These are phyloP conservation scores for Spermophilus dauricus DNA, from an alignment of 2,113 vertebrate genomes.

Conservation along the genomic window DNA sequence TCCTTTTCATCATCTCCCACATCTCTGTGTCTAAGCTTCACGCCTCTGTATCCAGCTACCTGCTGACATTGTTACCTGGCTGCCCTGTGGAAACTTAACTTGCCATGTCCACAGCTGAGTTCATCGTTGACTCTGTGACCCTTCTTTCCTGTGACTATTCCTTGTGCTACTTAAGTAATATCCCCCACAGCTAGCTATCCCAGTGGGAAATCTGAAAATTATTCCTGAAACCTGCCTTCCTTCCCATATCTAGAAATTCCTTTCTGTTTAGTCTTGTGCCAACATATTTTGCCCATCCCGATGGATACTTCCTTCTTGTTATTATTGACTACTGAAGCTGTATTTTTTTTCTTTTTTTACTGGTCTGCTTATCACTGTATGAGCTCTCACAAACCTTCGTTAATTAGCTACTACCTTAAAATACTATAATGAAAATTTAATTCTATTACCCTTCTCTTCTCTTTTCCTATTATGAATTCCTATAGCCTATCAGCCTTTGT, in stretches of 20 bases:
- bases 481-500: background rate
- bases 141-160: background rate
- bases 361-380: background rate
- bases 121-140: background rate
- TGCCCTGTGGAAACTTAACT: background rate
- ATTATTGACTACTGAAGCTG: background rate
- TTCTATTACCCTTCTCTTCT: background rate
- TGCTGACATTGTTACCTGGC: background rate
- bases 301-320: background rate
- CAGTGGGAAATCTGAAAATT: background rate
- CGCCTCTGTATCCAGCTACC: background rate
- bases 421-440: background rate
- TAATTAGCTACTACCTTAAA: background rate
- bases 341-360: background rate
- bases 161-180: background rate
- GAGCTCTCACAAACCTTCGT: background rate
- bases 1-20: background rate
- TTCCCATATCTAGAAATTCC: background rate
- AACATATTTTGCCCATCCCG: background rate
- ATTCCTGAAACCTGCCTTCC: background rate
- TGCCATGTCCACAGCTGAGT: background rate
- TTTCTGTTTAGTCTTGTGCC: background rate
- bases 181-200: background rate
- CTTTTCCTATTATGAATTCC: background rate
- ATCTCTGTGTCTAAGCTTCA: background rate